These are phyloP conservation scores for Ophioderma brevispina DNA, from an alignment of 35 echinoderm and acorn worm species.

Conservation along the genomic window DNA sequence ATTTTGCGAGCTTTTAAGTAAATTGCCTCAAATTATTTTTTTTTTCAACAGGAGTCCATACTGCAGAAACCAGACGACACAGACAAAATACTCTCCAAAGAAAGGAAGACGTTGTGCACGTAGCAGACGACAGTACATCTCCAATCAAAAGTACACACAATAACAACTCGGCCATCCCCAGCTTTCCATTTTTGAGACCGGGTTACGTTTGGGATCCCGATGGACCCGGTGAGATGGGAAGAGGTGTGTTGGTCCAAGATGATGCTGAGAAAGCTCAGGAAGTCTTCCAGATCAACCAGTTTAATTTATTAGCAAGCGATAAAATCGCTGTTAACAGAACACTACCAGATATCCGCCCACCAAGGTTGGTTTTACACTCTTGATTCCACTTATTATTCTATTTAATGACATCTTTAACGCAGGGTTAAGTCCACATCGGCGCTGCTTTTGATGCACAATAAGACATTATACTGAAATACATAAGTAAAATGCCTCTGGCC, in stretches of 20 bases:
- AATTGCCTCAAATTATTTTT: too few relatives aligned
- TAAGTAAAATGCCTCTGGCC: too few relatives aligned
- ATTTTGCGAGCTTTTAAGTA: too few relatives aligned
- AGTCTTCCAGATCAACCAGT: conserved; percentile 62
- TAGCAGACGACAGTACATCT: neutral
- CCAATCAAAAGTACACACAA: neutral
- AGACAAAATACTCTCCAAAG: neutral
- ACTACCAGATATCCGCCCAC: conserved; percentile 73
- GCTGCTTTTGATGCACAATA: too few relatives aligned
- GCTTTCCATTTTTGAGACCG: conserved; percentile 28
- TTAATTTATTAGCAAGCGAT: conserved; percentile 76
- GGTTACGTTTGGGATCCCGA: conserved; percentile 38
- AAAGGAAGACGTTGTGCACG: too few relatives aligned
- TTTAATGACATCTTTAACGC: too few relatives aligned
- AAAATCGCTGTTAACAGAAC: conserved; percentile 76
- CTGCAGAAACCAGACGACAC: neutral
- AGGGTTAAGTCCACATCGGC: too few relatives aligned
- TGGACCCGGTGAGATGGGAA: conserved; percentile 67
- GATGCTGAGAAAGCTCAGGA: conserved; percentile 25
- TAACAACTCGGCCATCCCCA: neutral
- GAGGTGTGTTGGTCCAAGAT: conserved; percentile 25
- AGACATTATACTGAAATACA: too few relatives aligned
- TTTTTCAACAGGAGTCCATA: neutral
- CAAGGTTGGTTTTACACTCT: conserved; percentile 52
- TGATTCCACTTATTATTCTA: too few relatives aligned